Base-by-base conservation (phyloP, 2,888 invertebrate genomes). In the Matsumyia berberina region DNA sequence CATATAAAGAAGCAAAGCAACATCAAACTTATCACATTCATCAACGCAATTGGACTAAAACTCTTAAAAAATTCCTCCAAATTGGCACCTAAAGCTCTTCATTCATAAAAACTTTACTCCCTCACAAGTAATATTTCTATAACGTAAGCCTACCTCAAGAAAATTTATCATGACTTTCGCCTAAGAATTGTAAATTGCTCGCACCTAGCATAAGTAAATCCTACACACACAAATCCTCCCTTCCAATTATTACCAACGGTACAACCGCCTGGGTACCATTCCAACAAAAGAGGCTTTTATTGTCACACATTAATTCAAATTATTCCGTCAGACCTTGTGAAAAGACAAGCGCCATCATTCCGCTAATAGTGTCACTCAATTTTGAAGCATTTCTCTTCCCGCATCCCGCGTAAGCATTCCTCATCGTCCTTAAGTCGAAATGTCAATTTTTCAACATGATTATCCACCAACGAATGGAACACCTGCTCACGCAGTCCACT, bases 391-490 rank as follows among this genome's bases (percentile, higher is more conserved):
- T 57, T 33, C 62, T 17, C n/a, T 11, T 15, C 12, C 4, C 19
- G 7, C 46, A 11, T 37, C 6, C 11, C 8, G 24, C 24, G 24
- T 24, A 24, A 1, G 24, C 39, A 37, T 58, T 35, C 24, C n/a
- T 44, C 42, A 29, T 33, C 31, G 1, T 53, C 15, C 5, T 12
- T 42, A 55, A 24, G 8, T 35, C 58, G 11, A 35, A 46, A 35
- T 12, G 66, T 42, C 64, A 79, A 51, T 79, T 79, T 62, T 64
- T 78, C 62, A 70, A 49, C 37, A 39, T 46, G 37, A 64, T 78
- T 78, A 64, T 58, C 49, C 24, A 9, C 57, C 12, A 51, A 67
- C 67, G 55, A 53, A 31, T 46, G 33, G 39, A 53, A 44, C 82
- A 82, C 72, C 81, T 76, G 70, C 76, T 64, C 8, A 35, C 51